Conservation (phyloP, 2,797 vertebrate species). For the Acanthurus tractus region DNA sequence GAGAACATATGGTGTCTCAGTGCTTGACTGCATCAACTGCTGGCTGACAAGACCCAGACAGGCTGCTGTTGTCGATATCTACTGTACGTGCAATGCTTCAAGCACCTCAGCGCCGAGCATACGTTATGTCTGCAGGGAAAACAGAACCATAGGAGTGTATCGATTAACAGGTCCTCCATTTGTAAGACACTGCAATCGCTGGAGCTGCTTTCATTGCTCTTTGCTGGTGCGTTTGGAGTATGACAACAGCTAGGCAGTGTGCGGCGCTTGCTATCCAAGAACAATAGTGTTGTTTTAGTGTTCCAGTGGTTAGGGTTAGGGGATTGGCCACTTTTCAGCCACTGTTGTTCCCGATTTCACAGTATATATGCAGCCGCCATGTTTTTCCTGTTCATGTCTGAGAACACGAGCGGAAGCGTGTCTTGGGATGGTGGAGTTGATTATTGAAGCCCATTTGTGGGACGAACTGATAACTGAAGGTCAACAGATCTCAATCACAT, state of each 20-base stretch:
- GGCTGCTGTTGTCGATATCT: conserved; percentile 47
- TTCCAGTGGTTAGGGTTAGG: background rate
- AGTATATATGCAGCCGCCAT: background rate
- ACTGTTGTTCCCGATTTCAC: background rate
- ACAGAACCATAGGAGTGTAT: conserved; percentile 39
- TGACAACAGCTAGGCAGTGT: conserved; percentile 6
- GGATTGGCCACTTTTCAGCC: conserved; percentile 6
- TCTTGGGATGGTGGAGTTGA: conserved; percentile 9
- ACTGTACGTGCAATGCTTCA: conserved; percentile 25
- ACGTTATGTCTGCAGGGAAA: conserved; percentile 43
- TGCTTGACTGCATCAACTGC: conserved; percentile 21
- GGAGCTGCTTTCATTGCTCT: background rate
- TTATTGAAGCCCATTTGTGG: conserved; percentile 27
- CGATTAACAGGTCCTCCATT: conserved; percentile 49
- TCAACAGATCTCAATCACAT: conserved; percentile 17
- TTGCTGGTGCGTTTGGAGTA: conserved; percentile 5
- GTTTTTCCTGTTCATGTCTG: conserved; percentile 25
- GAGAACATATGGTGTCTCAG: conserved; percentile 17
- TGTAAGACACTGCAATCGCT: conserved; percentile 28
- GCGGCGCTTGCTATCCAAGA: background rate
- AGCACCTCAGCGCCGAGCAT: conserved; percentile 44
- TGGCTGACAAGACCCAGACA: conserved; percentile 42
- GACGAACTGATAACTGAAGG: conserved; percentile 17
- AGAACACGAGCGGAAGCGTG: conserved; percentile 22
- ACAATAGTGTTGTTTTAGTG: conserved; percentile 6